These are phyloP conservation scores for Arrhamphus sclerolepis DNA, from an alignment of 2,797 vertebrate genomes.

Conservation along the genomic window DNA sequence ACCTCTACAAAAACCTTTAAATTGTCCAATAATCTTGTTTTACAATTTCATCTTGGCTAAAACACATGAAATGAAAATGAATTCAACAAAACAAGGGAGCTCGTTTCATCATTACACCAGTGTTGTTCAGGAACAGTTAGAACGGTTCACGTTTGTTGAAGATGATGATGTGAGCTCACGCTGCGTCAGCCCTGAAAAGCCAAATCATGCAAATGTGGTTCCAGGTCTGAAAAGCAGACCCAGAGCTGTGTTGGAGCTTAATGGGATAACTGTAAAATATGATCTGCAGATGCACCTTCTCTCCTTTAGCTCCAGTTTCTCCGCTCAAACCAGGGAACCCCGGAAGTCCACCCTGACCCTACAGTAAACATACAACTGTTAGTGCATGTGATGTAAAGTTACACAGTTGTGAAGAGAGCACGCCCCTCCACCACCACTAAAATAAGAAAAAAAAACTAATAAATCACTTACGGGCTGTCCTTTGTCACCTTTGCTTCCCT, in stretches of 20 bases:
- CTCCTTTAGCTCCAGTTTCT: constrained; percentile 79
- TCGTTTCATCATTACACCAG: too few species aligned
- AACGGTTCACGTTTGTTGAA: not conserved
- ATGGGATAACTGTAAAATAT: not conserved
- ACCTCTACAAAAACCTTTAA: not conserved
- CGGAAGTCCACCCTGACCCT: constrained; percentile 78
- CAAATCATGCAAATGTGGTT: not conserved
- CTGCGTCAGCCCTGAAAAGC: not conserved
- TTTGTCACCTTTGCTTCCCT: constrained; percentile 72
- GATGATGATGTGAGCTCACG: not conserved
- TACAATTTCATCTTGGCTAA: too few species aligned
- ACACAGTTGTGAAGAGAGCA: rapidly evolving
- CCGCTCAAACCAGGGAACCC: constrained; percentile 78
- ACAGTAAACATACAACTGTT: not conserved
- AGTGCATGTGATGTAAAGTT: not conserved
- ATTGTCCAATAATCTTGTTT: not conserved
- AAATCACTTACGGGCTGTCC: constrained; percentile 66
- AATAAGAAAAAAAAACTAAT: not conserved
- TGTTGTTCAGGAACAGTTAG: too few species aligned
- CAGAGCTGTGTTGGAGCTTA: not conserved
- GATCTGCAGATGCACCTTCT: constrained; percentile 76
- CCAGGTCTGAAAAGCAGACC: not conserved
- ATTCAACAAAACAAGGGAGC: too few species aligned
- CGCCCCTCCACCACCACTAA: not conserved
- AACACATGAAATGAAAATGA: not conserved